These are phyloP conservation scores for Cephalopterus ornatus DNA, from an alignment of 2,113 vertebrate genomes.

Conservation along the genomic window DNA sequence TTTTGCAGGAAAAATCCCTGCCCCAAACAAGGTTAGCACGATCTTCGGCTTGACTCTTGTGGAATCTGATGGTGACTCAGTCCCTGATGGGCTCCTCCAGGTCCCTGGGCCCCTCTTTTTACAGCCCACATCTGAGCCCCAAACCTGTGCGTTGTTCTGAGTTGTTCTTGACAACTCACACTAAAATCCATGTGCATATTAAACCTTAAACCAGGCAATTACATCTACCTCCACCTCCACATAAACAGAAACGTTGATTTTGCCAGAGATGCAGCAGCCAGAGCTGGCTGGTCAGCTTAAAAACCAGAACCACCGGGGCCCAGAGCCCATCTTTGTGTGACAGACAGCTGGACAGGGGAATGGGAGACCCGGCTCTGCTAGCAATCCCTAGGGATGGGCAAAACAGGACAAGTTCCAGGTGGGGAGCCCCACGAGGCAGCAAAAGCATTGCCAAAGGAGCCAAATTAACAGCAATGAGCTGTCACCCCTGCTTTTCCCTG, in stretches of 20 bases:
- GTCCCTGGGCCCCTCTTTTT: not conserved
- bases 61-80: not conserved
- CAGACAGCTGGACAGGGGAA: rapidly evolving
- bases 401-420: rapidly evolving
- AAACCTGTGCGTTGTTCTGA: not conserved
- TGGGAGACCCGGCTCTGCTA: not conserved
- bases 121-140: not conserved
- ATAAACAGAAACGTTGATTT: not conserved
- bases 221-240: not conserved
- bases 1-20: not conserved
- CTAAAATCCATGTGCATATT: not conserved
- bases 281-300: not conserved
- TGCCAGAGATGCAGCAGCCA: not conserved
- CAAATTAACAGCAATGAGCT: not conserved
- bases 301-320: rapidly evolving
- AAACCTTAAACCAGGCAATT: constrained; percentile 17
- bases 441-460: rapidly evolving
- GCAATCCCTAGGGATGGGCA: not conserved
- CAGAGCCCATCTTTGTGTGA: not conserved
- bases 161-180: not conserved
- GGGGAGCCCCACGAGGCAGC: rapidly evolving
- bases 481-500: not conserved
- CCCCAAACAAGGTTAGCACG: not conserved
- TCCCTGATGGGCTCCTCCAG: not conserved
- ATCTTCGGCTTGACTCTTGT: not conserved